These are phyloP conservation scores for Pongo pygmaeus DNA, from an alignment of 2,113 vertebrate genomes.

Conservation along the genomic window DNA sequence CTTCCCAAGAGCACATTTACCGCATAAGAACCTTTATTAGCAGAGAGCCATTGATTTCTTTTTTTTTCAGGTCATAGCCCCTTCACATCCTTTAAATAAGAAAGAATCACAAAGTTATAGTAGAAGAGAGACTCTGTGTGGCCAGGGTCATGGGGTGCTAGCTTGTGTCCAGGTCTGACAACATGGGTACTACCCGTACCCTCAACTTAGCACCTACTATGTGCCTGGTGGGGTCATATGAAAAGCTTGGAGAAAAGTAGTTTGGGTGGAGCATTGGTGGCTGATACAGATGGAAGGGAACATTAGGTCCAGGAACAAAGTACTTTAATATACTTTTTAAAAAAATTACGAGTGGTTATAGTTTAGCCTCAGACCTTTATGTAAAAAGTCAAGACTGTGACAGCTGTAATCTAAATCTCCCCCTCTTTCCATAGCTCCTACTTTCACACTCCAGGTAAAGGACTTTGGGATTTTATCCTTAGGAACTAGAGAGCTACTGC, in stretches of 20 bases:
- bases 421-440: background rate
- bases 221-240: background rate
- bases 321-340: background rate
- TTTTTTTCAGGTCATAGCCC: constrained; percentile 80
- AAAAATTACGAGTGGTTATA: background rate
- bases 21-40: constrained; percentile 86
- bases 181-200: background rate
- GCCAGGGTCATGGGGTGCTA: background rate
- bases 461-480: constrained; percentile 9
- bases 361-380: background rate
- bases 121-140: constrained; percentile 18
- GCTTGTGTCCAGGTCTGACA: background rate
- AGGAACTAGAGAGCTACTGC: background rate
- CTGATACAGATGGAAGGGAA: background rate
- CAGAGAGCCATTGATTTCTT: constrained; percentile 82
- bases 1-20: constrained; percentile 85
- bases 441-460: background rate
- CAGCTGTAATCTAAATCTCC: background rate
- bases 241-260: background rate
- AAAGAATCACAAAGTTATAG: constrained; percentile 61
- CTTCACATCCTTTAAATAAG: constrained; percentile 79
- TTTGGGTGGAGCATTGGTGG: background rate
- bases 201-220: background rate
- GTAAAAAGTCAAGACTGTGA: background rate
- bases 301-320: background rate